A percentile compares a stretch with the other conserved stretches of the same genome.
Evolutionary conservation across 2,113 vertebrate species (phyloP).

Genomic region (Pteruthius melanotis): DNA sequence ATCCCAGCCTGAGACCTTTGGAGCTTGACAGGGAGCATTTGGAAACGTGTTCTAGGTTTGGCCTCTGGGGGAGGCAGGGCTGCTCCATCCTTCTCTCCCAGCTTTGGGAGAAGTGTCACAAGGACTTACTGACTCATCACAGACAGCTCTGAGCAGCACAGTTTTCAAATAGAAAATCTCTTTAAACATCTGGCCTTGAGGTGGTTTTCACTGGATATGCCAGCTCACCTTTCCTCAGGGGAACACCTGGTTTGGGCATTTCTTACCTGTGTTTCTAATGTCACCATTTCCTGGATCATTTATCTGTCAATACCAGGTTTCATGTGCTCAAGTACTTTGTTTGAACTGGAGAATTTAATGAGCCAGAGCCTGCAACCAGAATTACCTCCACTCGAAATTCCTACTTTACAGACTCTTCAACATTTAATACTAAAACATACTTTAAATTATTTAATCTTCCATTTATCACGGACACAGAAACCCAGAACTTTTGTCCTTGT

Average conservation of each 20-base stretch:
- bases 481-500: not conserved
- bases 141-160: not conserved
- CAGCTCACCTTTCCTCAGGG: not conserved
- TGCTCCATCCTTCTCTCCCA: not conserved
- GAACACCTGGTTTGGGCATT: not conserved
- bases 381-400: not conserved
- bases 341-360: not conserved
- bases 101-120: not conserved
- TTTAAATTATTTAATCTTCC: not conserved
- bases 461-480: not conserved
- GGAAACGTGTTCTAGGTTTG: not conserved
- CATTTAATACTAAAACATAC: not conserved
- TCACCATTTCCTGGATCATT: not conserved
- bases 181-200: not conserved
- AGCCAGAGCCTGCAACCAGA: not conserved
- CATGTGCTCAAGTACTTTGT: not conserved
- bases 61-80: not conserved
- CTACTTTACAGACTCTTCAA: not conserved
- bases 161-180: not conserved
- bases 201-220: not conserved
- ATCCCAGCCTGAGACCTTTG: not conserved
- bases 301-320: not conserved
- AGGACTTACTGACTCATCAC: not conserved
- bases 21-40: not conserved
- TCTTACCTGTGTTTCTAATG: not conserved